Percentiles rank a stretch among this genome's conserved stretches.
Conservation (phyloP, 2,888 invertebrate species). For the Pycnomerus fuliginosus region DNA sequence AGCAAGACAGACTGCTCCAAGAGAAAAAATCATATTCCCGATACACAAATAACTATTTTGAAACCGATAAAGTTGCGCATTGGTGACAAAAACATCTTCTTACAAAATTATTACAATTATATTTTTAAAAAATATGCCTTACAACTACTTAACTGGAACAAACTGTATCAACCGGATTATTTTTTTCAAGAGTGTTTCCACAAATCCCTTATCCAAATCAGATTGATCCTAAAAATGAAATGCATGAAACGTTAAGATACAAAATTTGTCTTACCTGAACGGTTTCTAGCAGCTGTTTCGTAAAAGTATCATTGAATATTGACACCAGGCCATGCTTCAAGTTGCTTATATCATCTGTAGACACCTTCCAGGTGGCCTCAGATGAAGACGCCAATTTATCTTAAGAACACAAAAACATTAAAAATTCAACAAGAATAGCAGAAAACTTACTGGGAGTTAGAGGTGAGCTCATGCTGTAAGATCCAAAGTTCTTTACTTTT, state of each 20-base stretch:
- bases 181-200: slow-evolving; percentile 73
- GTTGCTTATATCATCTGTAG: slow-evolving; percentile 63
- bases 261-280: slow-evolving; percentile 40
- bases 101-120: no score
- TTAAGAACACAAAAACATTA: slow-evolving; percentile 28
- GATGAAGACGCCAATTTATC: slow-evolving; percentile 51
- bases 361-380: slow-evolving; percentile 59
- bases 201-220: slow-evolving; percentile 66
- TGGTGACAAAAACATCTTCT: no score
- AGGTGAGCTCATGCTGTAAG: neutral
- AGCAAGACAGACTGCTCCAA: no score
- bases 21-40: no score
- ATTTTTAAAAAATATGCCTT: no score
- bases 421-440: neutral
- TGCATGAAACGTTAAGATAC: slow-evolving; percentile 1
- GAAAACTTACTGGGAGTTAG: slow-evolving; percentile 1
- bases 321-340: slow-evolving; percentile 71
- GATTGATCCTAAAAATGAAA: slow-evolving; percentile 59
- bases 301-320: slow-evolving; percentile 77
- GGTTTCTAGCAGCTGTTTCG: slow-evolving; percentile 69
- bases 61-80: no score
- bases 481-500: slow-evolving; percentile 40
- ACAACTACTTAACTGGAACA: slow-evolving; percentile 53
- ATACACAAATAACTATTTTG: no score
- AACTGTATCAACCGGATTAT: slow-evolving; percentile 80